Percentiles rank a stretch among this genome's conserved stretches.
These are phyloP conservation scores for Chiloscyllium punctatum DNA, from an alignment of 2,797 vertebrate genomes.

Conservation along the genomic window DNA sequence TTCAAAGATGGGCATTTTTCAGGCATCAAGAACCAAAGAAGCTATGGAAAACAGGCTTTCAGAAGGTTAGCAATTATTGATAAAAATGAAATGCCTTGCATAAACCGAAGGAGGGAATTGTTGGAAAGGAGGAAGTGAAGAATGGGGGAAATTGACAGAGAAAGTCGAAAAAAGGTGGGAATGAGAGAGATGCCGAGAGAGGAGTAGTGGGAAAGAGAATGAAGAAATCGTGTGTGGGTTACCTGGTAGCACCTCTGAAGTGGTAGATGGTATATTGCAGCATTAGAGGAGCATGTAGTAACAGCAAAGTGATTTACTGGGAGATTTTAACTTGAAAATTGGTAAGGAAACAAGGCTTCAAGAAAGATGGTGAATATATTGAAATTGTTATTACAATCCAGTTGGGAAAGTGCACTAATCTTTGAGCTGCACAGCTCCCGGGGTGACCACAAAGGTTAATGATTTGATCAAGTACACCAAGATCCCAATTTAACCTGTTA, in stretches of 20 bases:
- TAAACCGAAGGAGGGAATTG: neutral
- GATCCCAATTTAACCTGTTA: no score
- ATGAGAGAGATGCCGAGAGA: no score
- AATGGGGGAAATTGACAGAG: neutral
- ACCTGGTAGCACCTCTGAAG: neutral
- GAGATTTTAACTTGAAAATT: neutral
- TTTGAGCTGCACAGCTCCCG: no score
- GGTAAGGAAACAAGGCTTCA: neutral
- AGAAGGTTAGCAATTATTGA: conserved; percentile 15
- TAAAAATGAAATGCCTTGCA: neutral
- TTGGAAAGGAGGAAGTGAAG: neutral
- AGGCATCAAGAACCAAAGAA: conserved; percentile 57
- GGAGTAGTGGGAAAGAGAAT: neutral
- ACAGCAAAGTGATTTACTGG: neutral
- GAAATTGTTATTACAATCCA: no score
- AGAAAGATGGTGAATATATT: neutral
- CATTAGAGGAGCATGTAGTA: neutral
- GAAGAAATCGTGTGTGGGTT: neutral
- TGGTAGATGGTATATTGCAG: neutral
- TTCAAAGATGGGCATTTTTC: conserved; percentile 79
- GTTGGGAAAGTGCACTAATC: no score
- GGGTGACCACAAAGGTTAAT: no score
- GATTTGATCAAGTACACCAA: no score
- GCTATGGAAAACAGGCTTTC: conserved; percentile 10
- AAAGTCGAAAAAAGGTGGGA: no score